phyloP scores from a whole-genome alignment of 2,888 invertebrate genomes.

The Sarcophaga variegata region DNA sequence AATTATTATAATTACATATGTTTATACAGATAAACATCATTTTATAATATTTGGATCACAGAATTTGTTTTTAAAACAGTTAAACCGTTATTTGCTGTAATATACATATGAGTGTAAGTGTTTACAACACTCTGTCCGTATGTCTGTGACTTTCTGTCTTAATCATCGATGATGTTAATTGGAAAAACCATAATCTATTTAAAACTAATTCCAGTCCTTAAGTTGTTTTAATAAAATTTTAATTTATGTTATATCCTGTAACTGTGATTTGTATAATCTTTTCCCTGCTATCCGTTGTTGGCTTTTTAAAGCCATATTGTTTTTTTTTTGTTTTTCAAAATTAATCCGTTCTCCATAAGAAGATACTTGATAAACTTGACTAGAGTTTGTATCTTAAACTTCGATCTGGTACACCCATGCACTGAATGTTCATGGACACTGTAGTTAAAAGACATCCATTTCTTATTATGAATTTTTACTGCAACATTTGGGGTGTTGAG shows the following conservation, averaged over 20 bases:
- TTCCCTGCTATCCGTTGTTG: not conserved
- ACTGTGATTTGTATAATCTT: conserved; percentile 56
- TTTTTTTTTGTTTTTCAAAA: conserved; percentile 30
- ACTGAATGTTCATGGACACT: conserved; percentile 29
- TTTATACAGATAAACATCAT: no score
- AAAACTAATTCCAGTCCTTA: conserved; percentile 76
- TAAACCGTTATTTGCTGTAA: conserved; percentile 69
- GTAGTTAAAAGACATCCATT: conserved; percentile 33
- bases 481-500: conserved; percentile 13
- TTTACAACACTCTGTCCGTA: conserved; percentile 11
- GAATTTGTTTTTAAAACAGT: conserved; percentile 72
- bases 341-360: conserved; percentile 37
- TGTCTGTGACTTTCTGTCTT: not conserved
- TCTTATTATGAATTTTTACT: conserved; percentile 27
- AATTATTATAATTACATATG: no score
- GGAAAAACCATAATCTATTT: conserved; percentile 29
- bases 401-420: conserved; percentile 35
- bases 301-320: conserved; percentile 20
- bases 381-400: conserved; percentile 57
- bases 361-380: conserved; percentile 55
- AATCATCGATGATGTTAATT: conserved; percentile 27
- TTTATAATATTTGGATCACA: conserved; percentile 54
- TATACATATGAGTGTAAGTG: conserved; percentile 15
- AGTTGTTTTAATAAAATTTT: conserved; percentile 43
- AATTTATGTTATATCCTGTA: conserved; percentile 66